Evolutionary conservation across 2,113 vertebrate species (phyloP).

Genomic region (Ciconia maguari): DNA sequence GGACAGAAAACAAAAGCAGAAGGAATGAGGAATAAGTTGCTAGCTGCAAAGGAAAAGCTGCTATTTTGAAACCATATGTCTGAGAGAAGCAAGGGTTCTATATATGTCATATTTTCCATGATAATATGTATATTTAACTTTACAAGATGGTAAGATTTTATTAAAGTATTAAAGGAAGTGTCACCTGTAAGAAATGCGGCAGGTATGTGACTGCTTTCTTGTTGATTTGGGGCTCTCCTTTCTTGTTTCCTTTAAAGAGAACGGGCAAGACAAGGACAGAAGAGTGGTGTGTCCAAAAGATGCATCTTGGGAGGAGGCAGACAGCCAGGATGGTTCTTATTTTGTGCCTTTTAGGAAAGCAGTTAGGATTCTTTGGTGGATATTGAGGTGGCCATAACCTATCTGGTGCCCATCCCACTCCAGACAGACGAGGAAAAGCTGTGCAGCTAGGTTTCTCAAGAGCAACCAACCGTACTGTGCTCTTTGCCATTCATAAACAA

Average conservation of each 20-base stretch:
- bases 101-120: not conserved
- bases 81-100: not conserved
- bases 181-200: not conserved
- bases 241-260: not conserved
- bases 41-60: not conserved
- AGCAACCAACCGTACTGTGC: not conserved
- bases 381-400: not conserved
- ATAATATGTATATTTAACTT: not conserved
- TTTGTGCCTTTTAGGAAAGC: not conserved
- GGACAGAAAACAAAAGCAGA: not conserved
- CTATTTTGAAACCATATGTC: not conserved
- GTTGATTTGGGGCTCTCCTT: not conserved
- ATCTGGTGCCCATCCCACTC: not conserved
- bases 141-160: not conserved
- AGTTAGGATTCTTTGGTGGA: not conserved
- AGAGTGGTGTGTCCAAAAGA: not conserved
- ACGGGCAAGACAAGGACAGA: not conserved
- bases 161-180: not conserved
- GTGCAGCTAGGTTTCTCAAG: not conserved
- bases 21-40: not conserved
- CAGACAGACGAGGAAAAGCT: not conserved
- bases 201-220: not conserved
- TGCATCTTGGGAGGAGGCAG: not conserved
- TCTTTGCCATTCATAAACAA: not conserved
- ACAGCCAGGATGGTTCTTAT: not conserved